Evolutionary conservation across 2,113 vertebrate species (phyloP).

Genomic region (Oryzias javanicus): DNA sequence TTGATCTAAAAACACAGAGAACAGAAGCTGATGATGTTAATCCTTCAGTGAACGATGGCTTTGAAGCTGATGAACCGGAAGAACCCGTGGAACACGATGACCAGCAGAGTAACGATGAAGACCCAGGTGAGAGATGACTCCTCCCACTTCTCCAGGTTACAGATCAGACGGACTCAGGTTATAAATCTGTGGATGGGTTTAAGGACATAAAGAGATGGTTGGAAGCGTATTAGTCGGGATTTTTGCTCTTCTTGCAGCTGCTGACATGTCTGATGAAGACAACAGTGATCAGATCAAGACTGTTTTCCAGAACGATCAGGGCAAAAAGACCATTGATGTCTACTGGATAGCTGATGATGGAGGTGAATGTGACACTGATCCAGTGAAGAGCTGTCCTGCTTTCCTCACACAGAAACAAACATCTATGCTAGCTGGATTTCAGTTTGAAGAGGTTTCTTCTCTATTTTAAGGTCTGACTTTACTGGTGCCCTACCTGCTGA

Average conservation of each 20-base stretch:
- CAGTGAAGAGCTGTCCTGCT: neutral
- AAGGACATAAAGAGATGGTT: no score
- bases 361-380: constrained; percentile 44
- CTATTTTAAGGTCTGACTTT: constrained; percentile 75
- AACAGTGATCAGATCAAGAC: constrained; percentile 56
- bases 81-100: constrained; percentile 43
- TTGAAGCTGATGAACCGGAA: constrained; percentile 62
- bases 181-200: no score
- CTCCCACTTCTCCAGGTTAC: neutral
- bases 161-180: neutral
- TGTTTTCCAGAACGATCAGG: constrained; percentile 73
- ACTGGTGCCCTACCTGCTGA: constrained; percentile 79
- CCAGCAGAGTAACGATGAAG: constrained; percentile 30
- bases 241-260: constrained; percentile 7
- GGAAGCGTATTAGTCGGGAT: no score
- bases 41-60: constrained; percentile 61
- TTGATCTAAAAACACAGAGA: neutral
- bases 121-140: constrained; percentile 41
- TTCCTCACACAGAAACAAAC: neutral
- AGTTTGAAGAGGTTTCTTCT: neutral
- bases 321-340: constrained; percentile 73
- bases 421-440: neutral
- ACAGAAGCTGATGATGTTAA: neutral
- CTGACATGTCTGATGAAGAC: constrained; percentile 15
- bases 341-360: constrained; percentile 82